A percentile compares a stretch with the other conserved stretches of the same genome.
Evolutionary conservation across 2,113 vertebrate genomes (phyloP).

Genomic region (Sterrhoptilus dennistouni): DNA sequence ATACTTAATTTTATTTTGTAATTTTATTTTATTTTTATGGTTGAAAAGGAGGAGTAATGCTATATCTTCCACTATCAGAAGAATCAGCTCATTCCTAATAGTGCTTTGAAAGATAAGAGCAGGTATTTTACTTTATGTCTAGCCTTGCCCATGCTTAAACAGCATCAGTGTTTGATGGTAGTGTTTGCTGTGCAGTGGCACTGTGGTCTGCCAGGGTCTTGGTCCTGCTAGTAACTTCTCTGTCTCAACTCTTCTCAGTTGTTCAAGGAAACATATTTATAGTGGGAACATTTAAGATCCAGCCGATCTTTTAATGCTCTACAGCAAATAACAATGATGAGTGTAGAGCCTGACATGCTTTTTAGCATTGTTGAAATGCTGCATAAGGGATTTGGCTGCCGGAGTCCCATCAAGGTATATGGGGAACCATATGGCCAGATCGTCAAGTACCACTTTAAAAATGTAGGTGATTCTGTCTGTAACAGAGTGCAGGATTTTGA

Average conservation of each 20-base stretch:
- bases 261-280: background rate
- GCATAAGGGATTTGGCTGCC: background rate
- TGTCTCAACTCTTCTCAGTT: background rate
- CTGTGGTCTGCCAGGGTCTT: rapidly evolving
- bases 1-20: background rate
- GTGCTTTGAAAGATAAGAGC: background rate
- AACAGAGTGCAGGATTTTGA: background rate
- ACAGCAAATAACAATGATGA: background rate
- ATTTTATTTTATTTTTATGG: background rate
- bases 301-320: background rate
- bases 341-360: background rate
- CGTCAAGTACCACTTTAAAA: background rate
- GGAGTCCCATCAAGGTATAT: background rate
- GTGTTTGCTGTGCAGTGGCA: background rate
- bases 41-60: background rate
- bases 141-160: background rate
- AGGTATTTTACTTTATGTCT: background rate
- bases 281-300: background rate
- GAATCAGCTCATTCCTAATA: background rate
- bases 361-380: background rate
- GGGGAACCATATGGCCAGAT: background rate
- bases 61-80: background rate
- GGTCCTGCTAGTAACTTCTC: background rate
- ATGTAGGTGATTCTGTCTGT: background rate
- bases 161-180: background rate